Evolutionary conservation across 2,888 invertebrate genomes (phyloP), one percentile per base, ranked within the genome.

Genomic region (Frankliniella intonsa): DNA sequence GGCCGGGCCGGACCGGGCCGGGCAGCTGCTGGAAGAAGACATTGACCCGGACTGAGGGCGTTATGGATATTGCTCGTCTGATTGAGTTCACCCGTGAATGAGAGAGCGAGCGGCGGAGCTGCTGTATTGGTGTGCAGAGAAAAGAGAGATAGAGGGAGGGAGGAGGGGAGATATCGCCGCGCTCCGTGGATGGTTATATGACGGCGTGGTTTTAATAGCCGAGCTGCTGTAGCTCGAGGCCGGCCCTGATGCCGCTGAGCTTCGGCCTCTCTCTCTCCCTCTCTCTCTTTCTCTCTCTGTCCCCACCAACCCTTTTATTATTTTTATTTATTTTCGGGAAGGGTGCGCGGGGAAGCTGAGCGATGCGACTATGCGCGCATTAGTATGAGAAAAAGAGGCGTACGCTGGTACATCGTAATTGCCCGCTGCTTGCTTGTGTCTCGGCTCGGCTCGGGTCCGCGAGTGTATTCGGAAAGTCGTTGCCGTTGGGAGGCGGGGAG

Each of bases 21-120:
- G 11, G 62, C 7, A n/a, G 7, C 14, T 0, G 62, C 62, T 55
- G 17, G 62, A 7, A 62, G 38, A 38, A 38, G 38, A 38, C 38
- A 38, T 38, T 38, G 38, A 38, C 38, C 38, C 62, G 62, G 17
- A 62, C 17, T 62, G 62, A 38, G 38, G 14, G 62, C 62, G n/a
- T 62, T 62, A 62, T 62, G 62, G 62, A 62, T 62, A 62, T 62
- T 62, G 62, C 62, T 62, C 62, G 62, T 62, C n/a, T 62, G 62
- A 62, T 62, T 62, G 62, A 14, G 62, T 62, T 62, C 62, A 62
- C 62, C 62, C 62, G 62, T 17, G 62, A n/a, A 10, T 62, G 62
- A 38, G 38, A 2, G 38, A 38, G 38, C 38, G 38, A 38, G 38
- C 38, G 38, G 38, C 38, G 5, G 38, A 38, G 38, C 38, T 38